Evolutionary conservation across 2,888 invertebrate genomes (phyloP), one percentile per base, ranked within the genome.

Genomic region (Schizotus pectinicornis): DNA sequence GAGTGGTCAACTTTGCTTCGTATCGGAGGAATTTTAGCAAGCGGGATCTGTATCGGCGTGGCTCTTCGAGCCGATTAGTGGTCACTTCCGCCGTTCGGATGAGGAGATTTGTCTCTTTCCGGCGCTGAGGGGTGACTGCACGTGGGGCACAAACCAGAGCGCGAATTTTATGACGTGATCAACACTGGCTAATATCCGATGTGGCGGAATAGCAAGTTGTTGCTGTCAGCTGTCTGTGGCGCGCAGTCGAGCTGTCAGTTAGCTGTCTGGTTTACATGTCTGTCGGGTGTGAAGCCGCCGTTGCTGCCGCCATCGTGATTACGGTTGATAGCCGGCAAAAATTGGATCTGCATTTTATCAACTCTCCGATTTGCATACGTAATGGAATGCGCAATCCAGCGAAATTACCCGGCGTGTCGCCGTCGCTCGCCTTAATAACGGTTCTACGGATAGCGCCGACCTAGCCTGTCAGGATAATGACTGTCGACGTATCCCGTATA

Each of bases 221-320:
- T 75, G 72, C 76, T 77, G 78, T 76, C 78, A 77, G 77, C 77
- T 76, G 77, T 75, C 77, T 70, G 69, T 71, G 79, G 80, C 75
- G 78, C 77, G 79, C 79, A 79, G 81, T 79, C 80, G 76, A 72
- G 77, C 80, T 81, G 82, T 81, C 82, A 82, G 81, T 82, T 81
- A 79, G 74, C 81, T 81, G 82, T 81, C 82, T 82, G 77, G 81
- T 82, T 82, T 77, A 76, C 77, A 76, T 75, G 76, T 75, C 77
- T 77, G 75, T 74, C 70, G 74, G 73, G 75, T 70, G 73, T 67
- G 72, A 70, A 70, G 62, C 67, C 70, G 69, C 67, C 73, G 68
- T 71, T 65, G 72, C 68, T 69, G 61, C 69, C 72, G 71, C 69
- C 74, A 70, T 73, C 72, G 68, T 73, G 73, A 74, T 74, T 74